Evolutionary conservation across 2,113 vertebrate species (phyloP).

Genomic region (Dasyornis broadbenti): DNA sequence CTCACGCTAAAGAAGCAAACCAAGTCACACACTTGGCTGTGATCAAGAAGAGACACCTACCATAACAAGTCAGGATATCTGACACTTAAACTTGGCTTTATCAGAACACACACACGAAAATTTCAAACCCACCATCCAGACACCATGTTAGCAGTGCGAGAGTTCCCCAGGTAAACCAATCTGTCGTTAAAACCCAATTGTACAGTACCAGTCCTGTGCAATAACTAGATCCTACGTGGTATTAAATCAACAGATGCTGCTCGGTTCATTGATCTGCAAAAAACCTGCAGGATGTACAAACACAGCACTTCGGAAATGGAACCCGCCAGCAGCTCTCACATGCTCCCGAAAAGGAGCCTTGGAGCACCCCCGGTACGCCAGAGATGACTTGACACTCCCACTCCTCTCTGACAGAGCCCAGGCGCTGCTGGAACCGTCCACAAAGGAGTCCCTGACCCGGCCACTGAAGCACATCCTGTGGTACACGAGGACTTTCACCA

Average conservation of each 20-base stretch:
- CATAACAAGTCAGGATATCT: rapidly evolving
- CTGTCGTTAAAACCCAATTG: neutral
- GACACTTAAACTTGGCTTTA: neutral
- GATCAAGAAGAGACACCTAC: too few relatives aligned
- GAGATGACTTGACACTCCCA: rapidly evolving
- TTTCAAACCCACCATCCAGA: rapidly evolving
- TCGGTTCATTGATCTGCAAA: too few relatives aligned
- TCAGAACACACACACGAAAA: rapidly evolving
- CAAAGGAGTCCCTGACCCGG: rapidly evolving
- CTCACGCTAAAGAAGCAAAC: neutral
- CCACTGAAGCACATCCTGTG: rapidly evolving
- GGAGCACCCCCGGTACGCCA: rapidly evolving
- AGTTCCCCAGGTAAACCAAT: neutral
- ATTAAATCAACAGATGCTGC: rapidly evolving
- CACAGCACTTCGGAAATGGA: rapidly evolving
- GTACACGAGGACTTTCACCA: rapidly evolving
- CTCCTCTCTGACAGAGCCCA: rapidly evolving
- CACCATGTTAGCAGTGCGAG: rapidly evolving
- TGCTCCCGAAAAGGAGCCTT: rapidly evolving
- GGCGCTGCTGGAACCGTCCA: rapidly evolving
- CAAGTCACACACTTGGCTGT: rapidly evolving
- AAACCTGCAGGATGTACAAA: rapidly evolving
- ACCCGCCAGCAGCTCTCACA: rapidly evolving
- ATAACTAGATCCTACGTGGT: rapidly evolving
- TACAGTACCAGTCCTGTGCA: rapidly evolving